phyloP scores from a whole-genome alignment of 2,797 vertebrate genomes.

The Hyperoplus lanceolatus region DNA sequence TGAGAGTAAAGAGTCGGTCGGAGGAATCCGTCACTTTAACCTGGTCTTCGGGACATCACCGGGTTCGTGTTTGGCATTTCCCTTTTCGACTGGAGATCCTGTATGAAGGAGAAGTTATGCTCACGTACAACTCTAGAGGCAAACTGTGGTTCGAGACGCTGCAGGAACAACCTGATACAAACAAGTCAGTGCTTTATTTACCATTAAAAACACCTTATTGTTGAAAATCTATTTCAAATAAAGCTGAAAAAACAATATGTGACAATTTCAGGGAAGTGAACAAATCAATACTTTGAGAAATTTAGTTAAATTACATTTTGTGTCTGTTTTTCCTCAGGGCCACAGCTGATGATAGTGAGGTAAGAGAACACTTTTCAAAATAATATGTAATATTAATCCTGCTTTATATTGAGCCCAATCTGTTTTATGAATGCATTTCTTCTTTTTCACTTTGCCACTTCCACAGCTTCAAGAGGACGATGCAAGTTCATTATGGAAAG shows the following conservation, averaged over 20 bases:
- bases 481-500: conserved; percentile 87
- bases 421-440: conserved; percentile 1
- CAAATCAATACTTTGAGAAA: background rate
- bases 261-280: background rate
- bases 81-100: conserved; percentile 90
- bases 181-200: too few relatives aligned
- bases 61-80: conserved; percentile 80
- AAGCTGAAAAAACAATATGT: conserved; percentile 45
- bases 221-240: too few relatives aligned
- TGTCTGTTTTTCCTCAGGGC: conserved; percentile 15
- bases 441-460: background rate
- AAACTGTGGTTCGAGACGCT: conserved; percentile 91
- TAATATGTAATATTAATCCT: background rate
- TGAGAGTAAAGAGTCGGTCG: conserved; percentile 77
- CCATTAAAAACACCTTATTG: too few relatives aligned
- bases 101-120: conserved; percentile 81
- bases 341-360: conserved; percentile 42
- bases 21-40: conserved; percentile 78
- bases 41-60: conserved; percentile 81
- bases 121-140: conserved; percentile 89
- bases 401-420: background rate
- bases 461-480: conserved; percentile 75
- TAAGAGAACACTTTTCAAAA: conserved; percentile 40
- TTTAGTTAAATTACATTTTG: background rate
- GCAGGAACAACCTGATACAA: conserved; percentile 62